Evolutionary conservation across 2,797 vertebrate species (phyloP).

Genomic region (Esox lucius): DNA sequence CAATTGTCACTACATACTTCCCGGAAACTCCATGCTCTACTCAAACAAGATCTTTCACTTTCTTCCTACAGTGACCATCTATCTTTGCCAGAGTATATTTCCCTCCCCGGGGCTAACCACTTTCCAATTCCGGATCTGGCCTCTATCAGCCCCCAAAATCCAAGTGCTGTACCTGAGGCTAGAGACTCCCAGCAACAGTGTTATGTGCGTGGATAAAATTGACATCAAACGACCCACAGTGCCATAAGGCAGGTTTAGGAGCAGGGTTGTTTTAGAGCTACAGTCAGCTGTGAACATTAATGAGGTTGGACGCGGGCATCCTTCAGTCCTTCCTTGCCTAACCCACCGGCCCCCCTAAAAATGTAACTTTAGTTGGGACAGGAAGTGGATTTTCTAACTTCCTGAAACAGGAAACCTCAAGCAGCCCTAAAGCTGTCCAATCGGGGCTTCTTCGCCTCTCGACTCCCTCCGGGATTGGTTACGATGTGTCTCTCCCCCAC

Average conservation of each 20-base stretch:
- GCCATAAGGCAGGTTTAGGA: too few relatives aligned
- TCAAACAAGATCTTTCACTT: background rate
- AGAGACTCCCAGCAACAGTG: background rate
- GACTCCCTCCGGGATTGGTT: background rate
- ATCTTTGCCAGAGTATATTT: background rate
- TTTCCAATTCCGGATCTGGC: background rate
- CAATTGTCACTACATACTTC: background rate
- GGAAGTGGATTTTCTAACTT: background rate
- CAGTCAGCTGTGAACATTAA: background rate
- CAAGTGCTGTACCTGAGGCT: background rate
- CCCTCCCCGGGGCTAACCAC: background rate
- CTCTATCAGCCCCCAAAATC: background rate
- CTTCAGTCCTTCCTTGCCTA: background rate
- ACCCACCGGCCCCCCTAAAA: background rate
- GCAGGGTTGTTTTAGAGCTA: background rate
- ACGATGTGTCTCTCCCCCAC: background rate
- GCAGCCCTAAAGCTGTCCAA: slow-evolving; percentile 5
- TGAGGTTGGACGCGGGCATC: too few relatives aligned
- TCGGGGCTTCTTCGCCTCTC: background rate
- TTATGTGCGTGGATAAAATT: background rate
- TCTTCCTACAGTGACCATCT: background rate
- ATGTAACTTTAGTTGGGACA: background rate
- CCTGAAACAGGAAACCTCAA: background rate
- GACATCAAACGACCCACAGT: background rate
- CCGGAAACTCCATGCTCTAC: background rate